Evolutionary conservation across 2,113 vertebrate species (phyloP).

Genomic region (Sinocyclocheilus maitianheensis): DNA sequence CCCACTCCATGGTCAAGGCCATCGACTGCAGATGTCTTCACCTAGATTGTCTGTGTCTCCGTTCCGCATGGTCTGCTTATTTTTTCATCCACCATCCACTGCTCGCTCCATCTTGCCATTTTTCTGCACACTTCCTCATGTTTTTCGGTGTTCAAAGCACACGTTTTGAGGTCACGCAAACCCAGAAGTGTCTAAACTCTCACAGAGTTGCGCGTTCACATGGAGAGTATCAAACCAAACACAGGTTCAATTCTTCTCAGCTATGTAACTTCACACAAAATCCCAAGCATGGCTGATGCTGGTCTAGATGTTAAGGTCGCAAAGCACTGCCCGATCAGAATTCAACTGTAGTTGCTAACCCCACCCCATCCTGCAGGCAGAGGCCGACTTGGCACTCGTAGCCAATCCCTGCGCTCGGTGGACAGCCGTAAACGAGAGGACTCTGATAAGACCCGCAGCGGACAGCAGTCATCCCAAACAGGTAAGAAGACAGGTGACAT

Average conservation of each 20-base stretch:
- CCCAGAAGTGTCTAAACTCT: background rate
- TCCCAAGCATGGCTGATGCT: constrained; percentile 78
- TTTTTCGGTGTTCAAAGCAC: background rate
- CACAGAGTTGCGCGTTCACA: background rate
- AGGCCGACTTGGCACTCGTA: constrained; percentile 87
- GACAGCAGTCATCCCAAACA: constrained; percentile 90
- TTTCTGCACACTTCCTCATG: background rate
- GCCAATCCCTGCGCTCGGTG: constrained; percentile 95
- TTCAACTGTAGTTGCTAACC: constrained; percentile 63
- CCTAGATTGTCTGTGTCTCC: constrained; percentile 44
- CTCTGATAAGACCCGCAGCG: constrained; percentile 85
- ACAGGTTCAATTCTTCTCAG: background rate
- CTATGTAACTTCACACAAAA: constrained; percentile 21
- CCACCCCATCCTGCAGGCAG: constrained; percentile 84
- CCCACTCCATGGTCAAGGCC: constrained; percentile 38
- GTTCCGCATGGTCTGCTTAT: constrained; percentile 42
- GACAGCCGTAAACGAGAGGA: constrained; percentile 93
- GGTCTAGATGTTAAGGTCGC: constrained; percentile 47
- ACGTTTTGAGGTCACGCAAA: background rate
- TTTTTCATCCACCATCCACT: constrained; percentile 47
- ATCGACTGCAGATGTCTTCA: constrained; percentile 50
- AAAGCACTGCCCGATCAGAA: constrained; percentile 43
- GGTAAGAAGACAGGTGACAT: constrained; percentile 83
- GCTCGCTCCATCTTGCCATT: constrained; percentile 42
- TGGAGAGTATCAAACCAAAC: background rate